Conservation (phyloP, 2,888 invertebrate species). For the Tuta absoluta region DNA sequence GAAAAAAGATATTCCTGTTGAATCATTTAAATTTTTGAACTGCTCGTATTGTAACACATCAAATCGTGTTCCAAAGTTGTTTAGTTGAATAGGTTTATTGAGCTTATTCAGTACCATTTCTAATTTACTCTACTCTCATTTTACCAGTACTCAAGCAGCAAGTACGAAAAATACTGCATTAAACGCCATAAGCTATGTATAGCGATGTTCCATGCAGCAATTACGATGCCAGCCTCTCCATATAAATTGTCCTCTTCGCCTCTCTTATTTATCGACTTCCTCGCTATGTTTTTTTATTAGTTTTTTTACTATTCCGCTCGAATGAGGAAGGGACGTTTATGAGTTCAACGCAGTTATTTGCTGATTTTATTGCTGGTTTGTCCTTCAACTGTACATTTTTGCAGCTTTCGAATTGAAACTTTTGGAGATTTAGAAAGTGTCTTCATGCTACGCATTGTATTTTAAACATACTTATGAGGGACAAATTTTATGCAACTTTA, state of each 20-base stretch:
- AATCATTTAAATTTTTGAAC: not conserved
- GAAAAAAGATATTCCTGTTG: too few species aligned
- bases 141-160: not conserved
- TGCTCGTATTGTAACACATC: not conserved
- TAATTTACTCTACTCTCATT: not conserved
- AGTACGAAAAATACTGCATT: conserved; percentile 25
- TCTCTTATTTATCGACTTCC: conserved; percentile 48
- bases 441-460: too few species aligned
- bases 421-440: too few species aligned
- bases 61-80: not conserved
- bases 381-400: not conserved
- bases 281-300: conserved; percentile 36
- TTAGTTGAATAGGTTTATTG: not conserved
- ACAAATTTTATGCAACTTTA: too few species aligned
- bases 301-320: conserved; percentile 41
- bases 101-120: not conserved
- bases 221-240: conserved; percentile 37
- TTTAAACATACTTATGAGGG: too few species aligned
- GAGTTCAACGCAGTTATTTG: conserved; percentile 23
- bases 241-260: conserved; percentile 37
- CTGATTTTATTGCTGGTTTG: conserved; percentile 23
- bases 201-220: conserved; percentile 35
- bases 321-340: conserved; percentile 41
- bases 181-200: conserved; percentile 30
- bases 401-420: too few species aligned